Conservation (phyloP, 53 echinoderm and acorn worm genomes). For the Echinarachnius parma region DNA sequence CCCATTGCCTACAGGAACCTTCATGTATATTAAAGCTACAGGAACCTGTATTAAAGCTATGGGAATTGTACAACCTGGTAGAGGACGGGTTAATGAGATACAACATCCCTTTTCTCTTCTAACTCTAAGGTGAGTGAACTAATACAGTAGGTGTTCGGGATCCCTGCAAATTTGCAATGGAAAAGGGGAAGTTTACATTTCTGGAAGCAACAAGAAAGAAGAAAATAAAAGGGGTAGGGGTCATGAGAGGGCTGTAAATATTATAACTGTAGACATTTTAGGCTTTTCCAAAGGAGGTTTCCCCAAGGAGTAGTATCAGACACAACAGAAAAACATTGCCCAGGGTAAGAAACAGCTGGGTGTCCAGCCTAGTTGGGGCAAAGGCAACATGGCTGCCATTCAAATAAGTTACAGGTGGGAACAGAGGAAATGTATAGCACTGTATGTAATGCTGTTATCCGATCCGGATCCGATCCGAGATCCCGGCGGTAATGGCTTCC, state of each 20-base stretch:
- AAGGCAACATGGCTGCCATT: slow-evolving; percentile 29
- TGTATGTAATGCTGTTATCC: no score
- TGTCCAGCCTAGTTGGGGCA: slow-evolving; percentile 18
- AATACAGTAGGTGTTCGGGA: no score
- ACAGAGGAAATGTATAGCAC: no score
- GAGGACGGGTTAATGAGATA: no score
- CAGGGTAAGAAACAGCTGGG: slow-evolving; percentile 37
- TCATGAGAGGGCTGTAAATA: slow-evolving; percentile 12
- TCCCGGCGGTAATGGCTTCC: no score
- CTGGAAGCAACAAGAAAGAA: not conserved
- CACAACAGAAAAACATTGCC: slow-evolving; percentile 45
- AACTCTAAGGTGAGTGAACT: no score
- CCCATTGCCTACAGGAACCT: no score
- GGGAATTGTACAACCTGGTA: no score
- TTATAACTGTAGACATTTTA: slow-evolving; percentile 10
- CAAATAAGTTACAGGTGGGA: slow-evolving; percentile 28
- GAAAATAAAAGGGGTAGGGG: not conserved
- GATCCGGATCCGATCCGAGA: no score
- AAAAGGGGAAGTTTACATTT: slow-evolving; percentile 11
- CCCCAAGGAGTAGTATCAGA: slow-evolving; percentile 19
- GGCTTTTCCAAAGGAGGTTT: slow-evolving; percentile 24
- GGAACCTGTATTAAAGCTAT: no score
- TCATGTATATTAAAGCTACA: no score
- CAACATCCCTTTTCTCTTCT: no score
- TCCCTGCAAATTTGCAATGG: slow-evolving; percentile 1